Evolutionary conservation across 1,140 invertebrate species (phyloP).

Genomic region (Pseudomyrmex dendroicus): DNA sequence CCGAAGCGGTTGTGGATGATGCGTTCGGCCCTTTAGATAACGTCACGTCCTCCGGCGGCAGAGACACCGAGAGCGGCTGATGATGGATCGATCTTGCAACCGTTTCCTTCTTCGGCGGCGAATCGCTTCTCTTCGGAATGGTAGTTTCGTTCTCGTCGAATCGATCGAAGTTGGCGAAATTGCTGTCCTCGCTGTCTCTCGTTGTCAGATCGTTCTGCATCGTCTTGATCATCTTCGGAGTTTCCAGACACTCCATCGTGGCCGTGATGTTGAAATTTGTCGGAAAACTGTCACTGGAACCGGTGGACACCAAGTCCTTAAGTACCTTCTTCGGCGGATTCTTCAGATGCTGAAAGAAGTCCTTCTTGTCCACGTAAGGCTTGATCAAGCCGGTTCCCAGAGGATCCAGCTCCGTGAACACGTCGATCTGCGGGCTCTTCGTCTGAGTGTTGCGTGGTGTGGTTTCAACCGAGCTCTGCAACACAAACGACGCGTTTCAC

Average conservation of each 20-base stretch:
- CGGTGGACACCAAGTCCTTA: slow-evolving; percentile 90
- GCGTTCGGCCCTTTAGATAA: background rate
- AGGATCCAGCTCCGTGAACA: slow-evolving; percentile 96
- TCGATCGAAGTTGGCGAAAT: slow-evolving; percentile 83
- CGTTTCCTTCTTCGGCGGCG: slow-evolving; percentile 66
- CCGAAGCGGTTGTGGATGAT: background rate
- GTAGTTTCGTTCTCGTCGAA: slow-evolving; percentile 79
- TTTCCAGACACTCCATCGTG: slow-evolving; percentile 73
- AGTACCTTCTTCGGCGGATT: slow-evolving; percentile 96
- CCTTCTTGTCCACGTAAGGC: slow-evolving; percentile 97
- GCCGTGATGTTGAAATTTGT: slow-evolving; percentile 78
- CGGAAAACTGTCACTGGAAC: slow-evolving; percentile 79
- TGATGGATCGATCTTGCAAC: slow-evolving; percentile 78
- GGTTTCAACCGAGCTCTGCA: slow-evolving; percentile 52
- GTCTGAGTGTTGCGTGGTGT: slow-evolving; percentile 58
- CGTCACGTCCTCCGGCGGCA: slow-evolving; percentile 87
- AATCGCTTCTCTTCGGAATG: slow-evolving; percentile 21
- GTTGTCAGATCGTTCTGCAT: slow-evolving; percentile 66
- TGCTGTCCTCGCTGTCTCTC: slow-evolving; percentile 75
- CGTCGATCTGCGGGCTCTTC: slow-evolving; percentile 87
- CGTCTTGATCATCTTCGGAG: slow-evolving; percentile 38
- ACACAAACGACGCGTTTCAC: background rate
- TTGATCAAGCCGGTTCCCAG: slow-evolving; percentile 94
- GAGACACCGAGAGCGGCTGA: slow-evolving; percentile 88
- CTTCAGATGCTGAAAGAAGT: slow-evolving; percentile 97